Conservation (phyloP, 1,140 invertebrate species). For the Formica exsecta region DNA sequence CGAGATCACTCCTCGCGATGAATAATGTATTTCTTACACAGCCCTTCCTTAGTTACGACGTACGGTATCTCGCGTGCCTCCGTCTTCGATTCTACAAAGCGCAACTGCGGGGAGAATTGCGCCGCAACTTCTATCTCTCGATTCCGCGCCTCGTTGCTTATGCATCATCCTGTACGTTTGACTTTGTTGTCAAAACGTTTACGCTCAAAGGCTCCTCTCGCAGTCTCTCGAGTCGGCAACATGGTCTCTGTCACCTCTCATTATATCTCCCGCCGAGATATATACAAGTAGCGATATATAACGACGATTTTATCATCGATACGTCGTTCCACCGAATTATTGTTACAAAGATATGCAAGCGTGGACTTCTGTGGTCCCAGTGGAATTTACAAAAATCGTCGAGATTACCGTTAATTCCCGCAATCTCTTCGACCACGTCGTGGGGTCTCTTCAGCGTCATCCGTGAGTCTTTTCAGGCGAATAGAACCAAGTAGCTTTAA, state of each 20-base stretch:
- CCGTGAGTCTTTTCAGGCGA: background rate
- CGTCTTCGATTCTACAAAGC: background rate
- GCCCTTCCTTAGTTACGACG: background rate
- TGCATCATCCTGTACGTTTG: slow-evolving; percentile 71
- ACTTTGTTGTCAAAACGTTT: slow-evolving; percentile 48
- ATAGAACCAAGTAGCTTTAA: background rate
- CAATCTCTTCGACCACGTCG: background rate
- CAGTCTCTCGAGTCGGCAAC: slow-evolving; percentile 8
- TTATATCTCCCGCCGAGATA: background rate
- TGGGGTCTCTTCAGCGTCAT: background rate
- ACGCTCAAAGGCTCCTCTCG: background rate
- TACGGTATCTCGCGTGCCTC: background rate
- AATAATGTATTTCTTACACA: slow-evolving; percentile 13
- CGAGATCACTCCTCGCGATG: background rate
- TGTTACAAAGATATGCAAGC: background rate
- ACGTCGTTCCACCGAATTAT: background rate
- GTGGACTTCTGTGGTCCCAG: background rate
- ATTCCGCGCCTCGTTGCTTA: slow-evolving; percentile 12
- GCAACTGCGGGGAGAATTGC: background rate
- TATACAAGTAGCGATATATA: background rate
- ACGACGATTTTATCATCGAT: background rate
- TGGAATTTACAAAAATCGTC: slow-evolving; percentile 1
- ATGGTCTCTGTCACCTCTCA: background rate
- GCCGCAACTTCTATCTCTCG: background rate
- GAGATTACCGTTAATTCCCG: background rate